Evolutionary conservation across 2,113 vertebrate genomes (phyloP).

Genomic region (Trematocara macrostoma): DNA sequence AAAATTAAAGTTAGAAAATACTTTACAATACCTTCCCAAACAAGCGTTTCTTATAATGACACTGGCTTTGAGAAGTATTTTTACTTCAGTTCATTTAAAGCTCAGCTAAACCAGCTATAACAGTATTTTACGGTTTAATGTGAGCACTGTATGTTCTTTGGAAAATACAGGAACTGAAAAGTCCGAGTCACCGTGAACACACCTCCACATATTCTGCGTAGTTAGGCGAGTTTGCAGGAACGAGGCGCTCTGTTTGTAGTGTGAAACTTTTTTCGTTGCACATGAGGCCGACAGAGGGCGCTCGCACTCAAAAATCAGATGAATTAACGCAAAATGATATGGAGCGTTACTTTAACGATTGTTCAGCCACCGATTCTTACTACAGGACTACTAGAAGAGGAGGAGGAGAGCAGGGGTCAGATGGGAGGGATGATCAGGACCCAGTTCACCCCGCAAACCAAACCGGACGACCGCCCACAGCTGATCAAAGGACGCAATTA

Average conservation of each 20-base stretch:
- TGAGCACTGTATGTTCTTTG: neutral
- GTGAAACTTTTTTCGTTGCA: neutral
- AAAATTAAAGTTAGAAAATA: neutral
- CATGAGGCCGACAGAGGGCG: neutral
- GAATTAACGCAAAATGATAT: neutral
- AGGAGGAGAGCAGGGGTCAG: neutral
- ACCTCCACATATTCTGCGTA: neutral
- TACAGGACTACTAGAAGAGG: neutral
- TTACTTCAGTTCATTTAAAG: neutral
- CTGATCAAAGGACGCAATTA: neutral
- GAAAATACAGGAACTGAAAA: neutral
- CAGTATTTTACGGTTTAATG: neutral
- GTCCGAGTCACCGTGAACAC: neutral
- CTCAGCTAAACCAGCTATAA: neutral
- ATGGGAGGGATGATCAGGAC: constrained; percentile 20
- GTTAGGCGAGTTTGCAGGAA: neutral
- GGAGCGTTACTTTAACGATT: neutral
- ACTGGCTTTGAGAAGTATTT: neutral
- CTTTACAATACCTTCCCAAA: neutral
- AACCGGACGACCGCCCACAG: neutral
- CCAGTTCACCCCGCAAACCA: constrained; percentile 16
- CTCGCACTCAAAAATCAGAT: neutral
- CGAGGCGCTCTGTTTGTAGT: neutral
- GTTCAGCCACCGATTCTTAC: neutral
- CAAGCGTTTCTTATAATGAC: neutral